phyloP scores from a whole-genome alignment of 2,797 vertebrate genomes.

The Microcaecilia unicolor region DNA sequence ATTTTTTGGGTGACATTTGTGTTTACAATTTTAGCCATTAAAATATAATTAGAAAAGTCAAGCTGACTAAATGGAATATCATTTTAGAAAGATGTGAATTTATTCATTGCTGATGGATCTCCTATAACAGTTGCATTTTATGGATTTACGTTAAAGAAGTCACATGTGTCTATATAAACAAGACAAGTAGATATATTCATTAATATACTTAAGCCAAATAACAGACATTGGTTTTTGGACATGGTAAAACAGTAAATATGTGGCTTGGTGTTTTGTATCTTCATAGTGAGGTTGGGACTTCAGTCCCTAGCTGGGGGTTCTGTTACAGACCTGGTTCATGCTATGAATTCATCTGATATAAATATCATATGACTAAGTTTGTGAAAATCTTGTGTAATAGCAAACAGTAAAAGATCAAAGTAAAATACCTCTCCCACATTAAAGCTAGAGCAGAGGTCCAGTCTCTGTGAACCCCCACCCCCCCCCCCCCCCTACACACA shows the following conservation, averaged over 20 bases:
- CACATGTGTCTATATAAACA: not conserved
- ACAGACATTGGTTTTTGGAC: not conserved
- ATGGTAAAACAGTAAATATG: not conserved
- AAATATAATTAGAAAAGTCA: not conserved
- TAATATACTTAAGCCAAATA: not conserved
- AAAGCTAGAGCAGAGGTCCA: not conserved
- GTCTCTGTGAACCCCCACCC: not conserved
- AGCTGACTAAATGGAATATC: not conserved
- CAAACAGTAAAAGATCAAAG: slow-evolving; percentile 30
- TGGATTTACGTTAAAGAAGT: too few species aligned
- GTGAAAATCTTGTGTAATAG: slow-evolving; percentile 6
- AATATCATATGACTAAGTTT: slow-evolving; percentile 3
- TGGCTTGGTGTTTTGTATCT: not conserved
- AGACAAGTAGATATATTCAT: not conserved
- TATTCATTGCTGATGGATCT: not conserved
- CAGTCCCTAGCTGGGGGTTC: not conserved
- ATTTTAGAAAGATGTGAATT: not conserved
- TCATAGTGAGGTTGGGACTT: slow-evolving; percentile 5
- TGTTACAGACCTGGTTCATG: not conserved
- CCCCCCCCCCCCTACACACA: too few species aligned
- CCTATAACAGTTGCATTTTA: not conserved
- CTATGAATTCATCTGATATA: slow-evolving; percentile 9
- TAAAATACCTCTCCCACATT: not conserved
- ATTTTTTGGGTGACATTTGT: too few species aligned
- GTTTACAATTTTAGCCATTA: too few species aligned